phyloP scores from a whole-genome alignment of 2,888 invertebrate genomes.

The Caenorhabditis angaria region DNA sequence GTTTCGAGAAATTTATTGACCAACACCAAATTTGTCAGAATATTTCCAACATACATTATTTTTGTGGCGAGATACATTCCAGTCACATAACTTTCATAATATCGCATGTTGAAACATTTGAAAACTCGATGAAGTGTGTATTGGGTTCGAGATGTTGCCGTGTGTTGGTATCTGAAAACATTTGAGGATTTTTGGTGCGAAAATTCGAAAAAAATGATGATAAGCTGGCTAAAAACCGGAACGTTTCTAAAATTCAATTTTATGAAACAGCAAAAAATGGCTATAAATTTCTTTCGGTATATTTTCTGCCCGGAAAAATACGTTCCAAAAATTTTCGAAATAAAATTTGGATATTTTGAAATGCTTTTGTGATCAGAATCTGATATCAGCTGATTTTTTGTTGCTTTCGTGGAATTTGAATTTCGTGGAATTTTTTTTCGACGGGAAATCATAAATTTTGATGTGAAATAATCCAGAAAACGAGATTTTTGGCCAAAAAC shows the following conservation, averaged over 20 bases:
- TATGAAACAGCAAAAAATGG: too few species aligned
- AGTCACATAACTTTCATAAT: slow-evolving; percentile 72
- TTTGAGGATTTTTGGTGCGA: background rate
- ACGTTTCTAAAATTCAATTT: background rate
- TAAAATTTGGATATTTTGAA: slow-evolving; percentile 6
- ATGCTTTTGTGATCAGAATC: slow-evolving; percentile 10
- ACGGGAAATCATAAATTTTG: too few species aligned
- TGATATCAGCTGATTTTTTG: too few species aligned
- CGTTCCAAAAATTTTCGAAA: slow-evolving; percentile 3
- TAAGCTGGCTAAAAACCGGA: background rate
- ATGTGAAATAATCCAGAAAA: too few species aligned
- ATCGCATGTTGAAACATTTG: slow-evolving; percentile 72
- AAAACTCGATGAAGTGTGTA: slow-evolving; percentile 72
- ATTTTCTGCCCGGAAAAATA: slow-evolving; percentile 10
- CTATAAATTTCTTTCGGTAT: background rate
- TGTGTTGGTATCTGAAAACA: slow-evolving; percentile 67
- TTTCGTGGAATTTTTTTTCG: too few species aligned
- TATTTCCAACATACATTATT: slow-evolving; percentile 71
- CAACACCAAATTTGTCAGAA: slow-evolving; percentile 66
- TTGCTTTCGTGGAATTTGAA: too few species aligned
- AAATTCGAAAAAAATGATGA: background rate
- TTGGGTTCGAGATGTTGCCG: slow-evolving; percentile 70
- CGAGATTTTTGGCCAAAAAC: too few species aligned
- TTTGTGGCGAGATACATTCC: slow-evolving; percentile 72
- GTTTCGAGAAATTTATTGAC: slow-evolving; percentile 72